Evolutionary conservation across 2,797 vertebrate genomes (phyloP).

Genomic region (Dermochelys coriacea): DNA sequence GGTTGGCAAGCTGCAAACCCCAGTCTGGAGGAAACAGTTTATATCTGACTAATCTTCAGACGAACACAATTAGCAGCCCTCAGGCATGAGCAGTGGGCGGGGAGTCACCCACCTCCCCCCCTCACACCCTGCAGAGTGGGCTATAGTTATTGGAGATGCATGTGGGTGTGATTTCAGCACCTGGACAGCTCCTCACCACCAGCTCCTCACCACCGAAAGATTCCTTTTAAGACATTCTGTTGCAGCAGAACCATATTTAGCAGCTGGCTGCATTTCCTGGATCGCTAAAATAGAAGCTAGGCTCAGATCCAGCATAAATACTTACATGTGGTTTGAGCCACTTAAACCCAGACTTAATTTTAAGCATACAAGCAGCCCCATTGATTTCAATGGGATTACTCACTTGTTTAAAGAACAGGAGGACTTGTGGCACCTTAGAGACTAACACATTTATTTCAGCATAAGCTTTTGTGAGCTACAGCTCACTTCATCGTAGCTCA

Average conservation of each 20-base stretch:
- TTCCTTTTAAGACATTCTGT: not conserved
- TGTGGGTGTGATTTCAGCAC: not conserved
- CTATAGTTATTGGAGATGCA: not conserved
- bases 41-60: slow-evolving; percentile 28
- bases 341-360: not conserved
- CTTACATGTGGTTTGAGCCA: not conserved
- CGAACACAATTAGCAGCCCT: not conserved
- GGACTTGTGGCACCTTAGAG: too few relatives aligned
- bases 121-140: not conserved
- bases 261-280: not conserved
- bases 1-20: not conserved
- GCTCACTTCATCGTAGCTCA: too few relatives aligned
- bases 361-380: accelerated
- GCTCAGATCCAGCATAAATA: not conserved
- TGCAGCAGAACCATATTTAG: not conserved
- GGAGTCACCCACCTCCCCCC: not conserved
- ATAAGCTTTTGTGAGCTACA: too few relatives aligned
- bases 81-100: not conserved
- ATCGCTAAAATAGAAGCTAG: not conserved
- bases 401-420: not conserved
- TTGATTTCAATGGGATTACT: not conserved
- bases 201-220: not conserved
- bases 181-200: not conserved
- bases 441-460: too few relatives aligned
- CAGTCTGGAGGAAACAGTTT: slow-evolving; percentile 17